Evolutionary conservation across 2,888 invertebrate species (phyloP).

Genomic region (Sminthurinus aureus): DNA sequence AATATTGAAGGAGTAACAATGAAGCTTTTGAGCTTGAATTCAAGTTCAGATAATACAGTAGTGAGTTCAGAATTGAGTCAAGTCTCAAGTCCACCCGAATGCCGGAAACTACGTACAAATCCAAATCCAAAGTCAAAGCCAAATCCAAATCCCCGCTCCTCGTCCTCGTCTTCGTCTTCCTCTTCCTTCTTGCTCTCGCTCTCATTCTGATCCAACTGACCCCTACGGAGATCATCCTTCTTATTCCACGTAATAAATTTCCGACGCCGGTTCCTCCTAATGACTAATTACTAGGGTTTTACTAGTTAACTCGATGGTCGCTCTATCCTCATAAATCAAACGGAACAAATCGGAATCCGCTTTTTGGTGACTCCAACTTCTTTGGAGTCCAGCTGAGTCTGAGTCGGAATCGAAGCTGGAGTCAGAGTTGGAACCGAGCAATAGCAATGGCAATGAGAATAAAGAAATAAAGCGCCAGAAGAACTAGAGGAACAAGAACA

Average conservation of each 20-base stretch:
- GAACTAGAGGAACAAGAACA: background rate
- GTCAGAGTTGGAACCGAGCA: background rate
- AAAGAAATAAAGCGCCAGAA: background rate
- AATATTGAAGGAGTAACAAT: too few species aligned
- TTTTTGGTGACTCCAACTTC: slow-evolving; percentile 2
- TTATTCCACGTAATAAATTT: slow-evolving; percentile 26
- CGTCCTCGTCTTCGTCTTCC: too few species aligned
- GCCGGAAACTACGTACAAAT: too few species aligned
- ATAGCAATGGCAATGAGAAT: background rate
- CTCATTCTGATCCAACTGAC: background rate
- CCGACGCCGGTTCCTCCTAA: slow-evolving; percentile 21
- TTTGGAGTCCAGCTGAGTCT: slow-evolving; percentile 24
- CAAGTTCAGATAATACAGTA: too few species aligned
- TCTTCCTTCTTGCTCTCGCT: too few species aligned
- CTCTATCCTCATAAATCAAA: slow-evolving; percentile 32
- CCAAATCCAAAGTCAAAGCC: too few species aligned
- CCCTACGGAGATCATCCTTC: slow-evolving; percentile 16
- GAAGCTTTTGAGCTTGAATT: too few species aligned
- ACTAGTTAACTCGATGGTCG: slow-evolving; percentile 14
- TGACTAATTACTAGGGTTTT: slow-evolving; percentile 40
- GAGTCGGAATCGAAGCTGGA: background rate
- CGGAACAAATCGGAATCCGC: slow-evolving; percentile 7
- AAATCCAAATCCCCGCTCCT: background rate
- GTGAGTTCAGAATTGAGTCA: too few species aligned
- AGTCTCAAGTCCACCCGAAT: too few species aligned